Conservation (phyloP, 2,888 invertebrate species). For the Chironomus tentans region DNA sequence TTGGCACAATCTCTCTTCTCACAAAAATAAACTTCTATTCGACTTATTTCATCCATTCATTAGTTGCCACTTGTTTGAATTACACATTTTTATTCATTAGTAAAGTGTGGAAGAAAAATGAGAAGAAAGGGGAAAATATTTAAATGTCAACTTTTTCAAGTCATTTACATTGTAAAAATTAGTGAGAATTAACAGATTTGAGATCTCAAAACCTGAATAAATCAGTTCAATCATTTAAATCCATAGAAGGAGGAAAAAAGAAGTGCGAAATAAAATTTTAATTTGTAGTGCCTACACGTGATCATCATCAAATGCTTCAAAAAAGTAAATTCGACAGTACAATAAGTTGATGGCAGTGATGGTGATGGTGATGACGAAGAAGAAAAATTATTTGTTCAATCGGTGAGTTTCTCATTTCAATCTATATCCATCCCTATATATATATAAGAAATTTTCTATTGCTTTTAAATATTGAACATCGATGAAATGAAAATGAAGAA, state of each 20-base stretch:
- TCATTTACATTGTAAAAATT: not conserved
- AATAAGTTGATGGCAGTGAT: too few species aligned
- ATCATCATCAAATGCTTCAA: not conserved
- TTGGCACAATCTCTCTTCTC: conserved; percentile 13
- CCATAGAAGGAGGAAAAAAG: not conserved
- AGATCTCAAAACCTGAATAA: too few species aligned
- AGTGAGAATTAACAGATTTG: not conserved
- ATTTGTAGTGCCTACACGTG: not conserved
- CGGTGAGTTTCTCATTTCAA: too few species aligned
- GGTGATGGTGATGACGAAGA: too few species aligned
- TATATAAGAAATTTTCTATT: not conserved
- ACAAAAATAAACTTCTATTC: not conserved
- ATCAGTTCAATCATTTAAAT: not conserved
- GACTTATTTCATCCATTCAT: conserved; percentile 10
- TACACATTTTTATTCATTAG: not conserved
- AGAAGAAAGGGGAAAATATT: too few species aligned
- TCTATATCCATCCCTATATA: too few species aligned
- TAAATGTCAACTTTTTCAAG: not conserved
- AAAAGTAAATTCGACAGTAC: not conserved
- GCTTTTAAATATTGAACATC: not conserved
- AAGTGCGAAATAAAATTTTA: not conserved
- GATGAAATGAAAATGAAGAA: not conserved
- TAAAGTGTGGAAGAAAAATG: too few species aligned
- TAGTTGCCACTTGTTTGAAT: conserved; percentile 24
- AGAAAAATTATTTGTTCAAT: too few species aligned